These are phyloP conservation scores for Sorex araneus DNA, from an alignment of 2,113 vertebrate species.

Conservation along the genomic window DNA sequence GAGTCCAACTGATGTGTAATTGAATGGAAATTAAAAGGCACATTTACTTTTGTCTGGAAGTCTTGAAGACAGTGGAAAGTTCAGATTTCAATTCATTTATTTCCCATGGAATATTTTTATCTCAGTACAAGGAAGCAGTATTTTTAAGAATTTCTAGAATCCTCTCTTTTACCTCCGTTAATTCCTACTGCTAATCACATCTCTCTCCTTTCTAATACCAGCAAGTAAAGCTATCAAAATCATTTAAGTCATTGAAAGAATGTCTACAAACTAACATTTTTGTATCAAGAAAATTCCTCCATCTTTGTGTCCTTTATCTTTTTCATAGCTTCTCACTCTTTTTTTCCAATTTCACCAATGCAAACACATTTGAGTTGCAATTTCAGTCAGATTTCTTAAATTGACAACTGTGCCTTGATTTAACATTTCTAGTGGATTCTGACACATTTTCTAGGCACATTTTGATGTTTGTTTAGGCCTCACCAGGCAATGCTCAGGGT, in stretches of 20 bases:
- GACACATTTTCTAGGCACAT: background rate
- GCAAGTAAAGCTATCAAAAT: background rate
- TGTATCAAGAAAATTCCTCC: background rate
- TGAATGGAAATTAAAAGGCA: background rate
- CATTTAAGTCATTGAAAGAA: background rate
- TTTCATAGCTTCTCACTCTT: background rate
- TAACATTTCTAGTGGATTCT: background rate
- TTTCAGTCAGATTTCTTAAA: background rate
- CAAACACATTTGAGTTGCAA: background rate
- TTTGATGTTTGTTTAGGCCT: too few relatives aligned
- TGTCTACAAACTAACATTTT: background rate
- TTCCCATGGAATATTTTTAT: background rate
- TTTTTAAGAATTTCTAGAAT: background rate
- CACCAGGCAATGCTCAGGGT: too few relatives aligned
- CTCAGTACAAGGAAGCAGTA: background rate
- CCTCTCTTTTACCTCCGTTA: background rate
- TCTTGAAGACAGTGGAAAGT: background rate
- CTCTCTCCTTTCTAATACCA: background rate
- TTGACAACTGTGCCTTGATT: background rate
- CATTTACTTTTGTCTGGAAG: background rate
- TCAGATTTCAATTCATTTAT: background rate
- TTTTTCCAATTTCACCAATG: background rate
- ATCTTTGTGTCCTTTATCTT: background rate
- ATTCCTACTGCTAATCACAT: background rate
- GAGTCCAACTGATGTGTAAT: background rate